These are phyloP conservation scores for Rhadinocentrus ornatus DNA, from an alignment of 2,797 vertebrate genomes.

Conservation along the genomic window DNA sequence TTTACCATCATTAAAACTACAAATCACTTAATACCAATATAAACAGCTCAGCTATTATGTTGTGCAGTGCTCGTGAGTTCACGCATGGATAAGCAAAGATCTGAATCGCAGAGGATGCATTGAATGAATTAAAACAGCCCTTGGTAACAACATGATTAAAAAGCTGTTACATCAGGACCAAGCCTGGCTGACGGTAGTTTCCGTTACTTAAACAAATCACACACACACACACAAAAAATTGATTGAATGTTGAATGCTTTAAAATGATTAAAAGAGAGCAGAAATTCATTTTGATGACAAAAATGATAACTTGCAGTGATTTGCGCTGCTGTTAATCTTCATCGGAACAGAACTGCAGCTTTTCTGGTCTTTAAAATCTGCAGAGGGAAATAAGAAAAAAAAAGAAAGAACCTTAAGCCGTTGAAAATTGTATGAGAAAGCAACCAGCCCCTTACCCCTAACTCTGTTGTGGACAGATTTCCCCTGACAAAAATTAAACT, in stretches of 20 bases:
- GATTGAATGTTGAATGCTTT: constrained; percentile 68
- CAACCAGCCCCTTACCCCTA: constrained; percentile 67
- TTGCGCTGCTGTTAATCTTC: constrained; percentile 73
- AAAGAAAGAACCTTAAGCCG: constrained; percentile 68
- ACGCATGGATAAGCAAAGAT: constrained; percentile 80
- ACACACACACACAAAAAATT: neutral
- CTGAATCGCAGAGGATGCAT: constrained; percentile 76
- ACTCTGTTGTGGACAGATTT: constrained; percentile 85
- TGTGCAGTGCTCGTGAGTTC: constrained; percentile 71
- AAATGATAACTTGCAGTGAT: constrained; percentile 72
- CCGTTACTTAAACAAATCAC: constrained; percentile 50
- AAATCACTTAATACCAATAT: constrained; percentile 84
- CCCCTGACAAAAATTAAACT: constrained; percentile 89
- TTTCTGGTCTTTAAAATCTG: constrained; percentile 54
- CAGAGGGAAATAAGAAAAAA: constrained; percentile 58
- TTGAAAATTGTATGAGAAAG: constrained; percentile 63
- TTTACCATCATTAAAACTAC: constrained; percentile 86
- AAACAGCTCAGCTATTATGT: constrained; percentile 84
- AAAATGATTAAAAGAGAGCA: constrained; percentile 69
- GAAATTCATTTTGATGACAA: constrained; percentile 73
- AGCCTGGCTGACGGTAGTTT: constrained; percentile 37
- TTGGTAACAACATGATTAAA: constrained; percentile 79
- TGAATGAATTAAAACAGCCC: constrained; percentile 84
- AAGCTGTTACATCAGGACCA: constrained; percentile 77
- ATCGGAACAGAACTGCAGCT: constrained; percentile 61